Percentiles rank a stretch among this genome's conserved stretches.
Evolutionary conservation across 2,888 invertebrate species (phyloP).

Genomic region (Sussaba pulchella): DNA sequence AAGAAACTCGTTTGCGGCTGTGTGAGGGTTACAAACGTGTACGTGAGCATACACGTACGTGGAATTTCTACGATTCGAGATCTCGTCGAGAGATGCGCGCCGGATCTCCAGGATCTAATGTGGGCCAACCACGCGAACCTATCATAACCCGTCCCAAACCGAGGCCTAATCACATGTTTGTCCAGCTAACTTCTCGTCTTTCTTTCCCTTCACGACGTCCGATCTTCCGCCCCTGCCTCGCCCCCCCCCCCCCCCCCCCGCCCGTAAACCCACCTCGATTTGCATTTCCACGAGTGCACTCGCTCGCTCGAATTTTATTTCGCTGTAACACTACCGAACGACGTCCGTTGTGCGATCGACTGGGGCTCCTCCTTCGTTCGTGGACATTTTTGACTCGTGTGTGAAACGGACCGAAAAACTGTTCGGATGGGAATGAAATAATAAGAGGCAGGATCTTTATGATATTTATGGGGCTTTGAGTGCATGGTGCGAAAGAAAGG

Average conservation of each 20-base stretch:
- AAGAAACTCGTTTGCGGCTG: constrained; percentile 32
- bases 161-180: constrained; percentile 82
- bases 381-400: not conserved
- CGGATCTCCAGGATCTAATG: constrained; percentile 76
- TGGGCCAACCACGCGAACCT: constrained; percentile 83
- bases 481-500: too few species aligned
- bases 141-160: constrained; percentile 82
- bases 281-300: constrained; percentile 78
- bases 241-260: too few species aligned
- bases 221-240: too few species aligned
- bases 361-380: constrained; percentile 1
- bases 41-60: constrained; percentile 30
- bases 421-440: not conserved
- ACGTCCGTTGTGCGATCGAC: constrained; percentile 26
- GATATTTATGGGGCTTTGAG: too few species aligned
- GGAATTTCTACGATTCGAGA: constrained; percentile 82
- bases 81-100: constrained; percentile 72
- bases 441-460: constrained; percentile 52
- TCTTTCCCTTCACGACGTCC: constrained; percentile 34
- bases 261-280: constrained; percentile 69
- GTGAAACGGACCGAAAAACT: constrained; percentile 11
- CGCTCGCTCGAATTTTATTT: constrained; percentile 22
- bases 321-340: constrained; percentile 11
- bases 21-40: constrained; percentile 14
- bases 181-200: constrained; percentile 75